These are phyloP conservation scores for Siniperca knerii DNA, from an alignment of 2,113 vertebrate species.

Conservation along the genomic window DNA sequence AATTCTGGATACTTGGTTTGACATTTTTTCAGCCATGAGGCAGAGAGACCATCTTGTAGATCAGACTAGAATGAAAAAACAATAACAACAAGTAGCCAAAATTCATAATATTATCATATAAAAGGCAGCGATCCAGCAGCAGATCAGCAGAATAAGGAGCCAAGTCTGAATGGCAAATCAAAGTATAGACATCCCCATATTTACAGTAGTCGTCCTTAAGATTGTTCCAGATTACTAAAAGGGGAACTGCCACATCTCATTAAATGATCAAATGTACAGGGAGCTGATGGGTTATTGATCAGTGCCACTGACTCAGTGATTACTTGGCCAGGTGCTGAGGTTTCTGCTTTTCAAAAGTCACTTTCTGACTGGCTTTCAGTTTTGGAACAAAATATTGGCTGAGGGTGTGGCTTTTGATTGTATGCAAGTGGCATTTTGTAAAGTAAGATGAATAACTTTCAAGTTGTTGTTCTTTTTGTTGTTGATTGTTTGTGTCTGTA, in stretches of 20 bases:
- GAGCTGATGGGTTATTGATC: slow-evolving; percentile 16
- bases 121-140: no score
- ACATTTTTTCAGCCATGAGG: background rate
- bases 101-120: background rate
- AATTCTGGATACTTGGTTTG: background rate
- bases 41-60: background rate
- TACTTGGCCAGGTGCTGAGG: background rate
- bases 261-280: background rate
- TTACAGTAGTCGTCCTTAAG: background rate
- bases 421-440: no score
- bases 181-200: background rate
- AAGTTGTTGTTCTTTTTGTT: background rate
- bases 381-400: background rate
- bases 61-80: background rate
- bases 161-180: background rate
- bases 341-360: background rate
- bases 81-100: no score
- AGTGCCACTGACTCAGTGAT: background rate
- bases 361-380: background rate
- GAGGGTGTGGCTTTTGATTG: background rate
- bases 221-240: background rate
- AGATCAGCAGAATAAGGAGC: background rate
- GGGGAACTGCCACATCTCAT: background rate
- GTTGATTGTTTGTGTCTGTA: background rate
- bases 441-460: no score